Base-by-base conservation (phyloP, 2,797 vertebrate genomes). In the Clarias platycephalus region DNA sequence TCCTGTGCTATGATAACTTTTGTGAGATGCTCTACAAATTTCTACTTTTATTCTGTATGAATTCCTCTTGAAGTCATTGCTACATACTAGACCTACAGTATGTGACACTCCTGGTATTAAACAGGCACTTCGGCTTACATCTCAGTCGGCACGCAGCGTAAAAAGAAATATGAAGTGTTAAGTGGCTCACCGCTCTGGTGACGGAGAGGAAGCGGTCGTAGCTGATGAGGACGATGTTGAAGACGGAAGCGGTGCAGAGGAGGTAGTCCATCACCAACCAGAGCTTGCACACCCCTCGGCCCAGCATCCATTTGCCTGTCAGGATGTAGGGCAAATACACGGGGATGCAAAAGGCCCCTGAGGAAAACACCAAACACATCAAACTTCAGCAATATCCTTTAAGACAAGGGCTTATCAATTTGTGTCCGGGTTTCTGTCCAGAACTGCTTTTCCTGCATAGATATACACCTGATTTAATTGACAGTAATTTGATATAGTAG, bases 181-280 rank as follows among this genome's bases (percentile, higher is more conserved):
- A 72, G 75, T 44, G 83, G 8, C 96, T 96, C 92, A 97, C 97
- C 76, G 96, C 96, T 90, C 95, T 93, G 24, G 95, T 97, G 89
- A 97, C 96, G 2, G 96, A 97, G 55, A 96, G 93, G 83, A 97
- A 97, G 63, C 95, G 94, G 91, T 97, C 97, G 2, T 97, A 96
- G 91, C 96, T 97, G 93, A 97, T 98, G 84, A 98, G 96, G 80
- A 97, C 97, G 26, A 98, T 95, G 91, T 92, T 98, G 92, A 97
- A 97, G 28, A 94, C 96, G 3, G 97, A 97, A 0, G 96, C 94
- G 1, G 97, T 94, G 80, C 96, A 97, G 82, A 97, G 92, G 63
- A 98, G 93, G 88, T 97, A 96, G 92, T 97, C 96, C 89, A 92
- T 92, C 76, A 94, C 90, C 80, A 97, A 93, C 97, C 97, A 97